These are phyloP conservation scores for Tenthredo livida DNA, from an alignment of 2,888 invertebrate species.

Conservation along the genomic window DNA sequence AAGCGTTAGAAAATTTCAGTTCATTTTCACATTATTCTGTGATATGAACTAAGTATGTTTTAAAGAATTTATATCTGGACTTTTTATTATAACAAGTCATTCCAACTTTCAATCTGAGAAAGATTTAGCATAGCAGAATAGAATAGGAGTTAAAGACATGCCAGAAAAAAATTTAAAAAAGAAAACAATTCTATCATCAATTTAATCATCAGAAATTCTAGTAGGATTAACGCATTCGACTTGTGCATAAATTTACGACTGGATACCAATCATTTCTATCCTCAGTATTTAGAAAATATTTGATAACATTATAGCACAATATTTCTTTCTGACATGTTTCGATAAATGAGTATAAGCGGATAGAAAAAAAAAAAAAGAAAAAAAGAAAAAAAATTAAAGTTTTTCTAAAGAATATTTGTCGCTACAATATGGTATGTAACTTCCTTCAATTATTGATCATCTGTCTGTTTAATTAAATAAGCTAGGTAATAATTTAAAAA, in stretches of 20 bases:
- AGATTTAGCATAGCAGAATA: conserved; percentile 7
- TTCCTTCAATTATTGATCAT: background rate
- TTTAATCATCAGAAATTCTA: background rate
- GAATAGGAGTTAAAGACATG: background rate
- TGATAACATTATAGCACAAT: conserved; percentile 13
- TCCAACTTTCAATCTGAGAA: conserved; percentile 33
- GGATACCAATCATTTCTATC: background rate
- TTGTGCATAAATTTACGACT: conserved; percentile 7
- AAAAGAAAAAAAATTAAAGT: background rate
- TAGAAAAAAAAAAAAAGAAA: background rate
- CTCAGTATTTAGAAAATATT: conserved; percentile 21
- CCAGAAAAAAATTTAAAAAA: background rate
- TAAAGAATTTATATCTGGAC: background rate
- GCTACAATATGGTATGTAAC: conserved; percentile 15
- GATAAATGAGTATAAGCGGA: background rate
- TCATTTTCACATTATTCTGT: conserved; percentile 30
- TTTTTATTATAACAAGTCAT: conserved; percentile 6
- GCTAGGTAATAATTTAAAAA: background rate
- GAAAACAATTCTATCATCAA: background rate
- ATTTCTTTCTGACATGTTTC: conserved; percentile 14
- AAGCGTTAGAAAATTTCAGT: background rate
- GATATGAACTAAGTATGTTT: conserved; percentile 1
- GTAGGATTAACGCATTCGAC: background rate
- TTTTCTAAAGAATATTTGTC: conserved; percentile 6
- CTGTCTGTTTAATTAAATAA: background rate